phyloP scores from a whole-genome alignment of 2,888 invertebrate species.

The Cheilosia urbana region DNA sequence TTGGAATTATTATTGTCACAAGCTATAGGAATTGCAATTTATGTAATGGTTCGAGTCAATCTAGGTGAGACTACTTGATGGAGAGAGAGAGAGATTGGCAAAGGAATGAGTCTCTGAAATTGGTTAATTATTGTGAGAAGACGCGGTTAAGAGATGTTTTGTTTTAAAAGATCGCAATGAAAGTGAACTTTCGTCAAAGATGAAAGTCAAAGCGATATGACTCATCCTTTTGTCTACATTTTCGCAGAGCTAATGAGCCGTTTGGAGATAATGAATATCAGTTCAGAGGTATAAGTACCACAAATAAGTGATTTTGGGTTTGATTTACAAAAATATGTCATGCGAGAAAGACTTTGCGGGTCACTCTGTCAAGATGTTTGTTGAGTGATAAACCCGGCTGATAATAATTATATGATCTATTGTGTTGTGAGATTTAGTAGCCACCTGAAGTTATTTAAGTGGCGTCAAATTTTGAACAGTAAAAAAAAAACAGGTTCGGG shows the following conservation, averaged over 20 bases:
- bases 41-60: background rate
- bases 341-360: background rate
- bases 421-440: background rate
- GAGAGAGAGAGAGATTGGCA: background rate
- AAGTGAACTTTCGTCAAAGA: conserved; percentile 22
- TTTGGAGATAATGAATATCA: background rate
- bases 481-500: too few relatives aligned
- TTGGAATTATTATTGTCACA: conserved; percentile 40
- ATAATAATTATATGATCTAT: background rate
- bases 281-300: background rate
- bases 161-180: conserved; percentile 8
- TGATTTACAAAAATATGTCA: background rate
- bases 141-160: background rate
- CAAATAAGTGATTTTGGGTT: background rate
- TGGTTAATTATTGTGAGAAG: conserved; percentile 17
- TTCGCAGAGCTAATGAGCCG: background rate
- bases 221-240: background rate
- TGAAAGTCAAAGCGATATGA: conserved; percentile 16
- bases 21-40: background rate
- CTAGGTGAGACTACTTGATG: background rate
- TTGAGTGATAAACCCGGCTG: background rate
- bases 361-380: background rate
- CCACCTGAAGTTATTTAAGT: too few relatives aligned
- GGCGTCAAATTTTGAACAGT: too few relatives aligned
- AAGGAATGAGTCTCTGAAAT: conserved; percentile 7